Conservation (phyloP, 2,888 invertebrate species). For the Xestoiulus laeticollis region DNA sequence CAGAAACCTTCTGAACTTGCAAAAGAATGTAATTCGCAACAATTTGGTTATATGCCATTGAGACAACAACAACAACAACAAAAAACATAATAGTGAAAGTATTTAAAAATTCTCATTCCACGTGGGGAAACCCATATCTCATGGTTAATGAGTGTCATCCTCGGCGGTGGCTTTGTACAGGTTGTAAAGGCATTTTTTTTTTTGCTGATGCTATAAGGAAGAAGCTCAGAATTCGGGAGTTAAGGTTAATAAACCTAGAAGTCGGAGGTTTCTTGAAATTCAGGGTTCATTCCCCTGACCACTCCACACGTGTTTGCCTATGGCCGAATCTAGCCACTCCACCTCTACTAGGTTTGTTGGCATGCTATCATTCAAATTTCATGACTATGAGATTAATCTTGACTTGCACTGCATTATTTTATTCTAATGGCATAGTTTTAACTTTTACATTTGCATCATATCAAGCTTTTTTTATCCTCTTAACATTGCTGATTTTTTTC, state of each 20-base stretch:
- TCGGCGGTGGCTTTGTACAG: neutral
- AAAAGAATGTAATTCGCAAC: too few species aligned
- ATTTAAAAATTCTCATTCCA: neutral
- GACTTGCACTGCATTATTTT: conserved; percentile 8
- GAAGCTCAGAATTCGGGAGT: neutral
- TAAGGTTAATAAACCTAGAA: conserved; percentile 27
- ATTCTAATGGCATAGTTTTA: neutral
- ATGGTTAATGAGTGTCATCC: neutral
- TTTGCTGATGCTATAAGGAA: neutral
- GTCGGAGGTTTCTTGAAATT: neutral
- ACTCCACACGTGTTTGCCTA: neutral
- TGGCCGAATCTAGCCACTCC: neutral
- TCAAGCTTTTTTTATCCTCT: too few species aligned
- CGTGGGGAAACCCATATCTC: neutral
- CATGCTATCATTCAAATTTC: neutral
- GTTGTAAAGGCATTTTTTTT: neutral
- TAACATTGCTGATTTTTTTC: neutral
- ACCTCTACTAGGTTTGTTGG: neutral
- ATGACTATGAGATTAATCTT: neutral
- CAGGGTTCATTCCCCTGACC: conserved; percentile 35
- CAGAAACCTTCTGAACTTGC: too few species aligned
- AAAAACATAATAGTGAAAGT: neutral
- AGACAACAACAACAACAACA: too few species aligned
- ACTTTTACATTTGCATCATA: neutral
- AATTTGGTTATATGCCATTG: neutral